Base-by-base conservation (phyloP, 2,888 invertebrate genomes). In the Danaus chrysippus region DNA sequence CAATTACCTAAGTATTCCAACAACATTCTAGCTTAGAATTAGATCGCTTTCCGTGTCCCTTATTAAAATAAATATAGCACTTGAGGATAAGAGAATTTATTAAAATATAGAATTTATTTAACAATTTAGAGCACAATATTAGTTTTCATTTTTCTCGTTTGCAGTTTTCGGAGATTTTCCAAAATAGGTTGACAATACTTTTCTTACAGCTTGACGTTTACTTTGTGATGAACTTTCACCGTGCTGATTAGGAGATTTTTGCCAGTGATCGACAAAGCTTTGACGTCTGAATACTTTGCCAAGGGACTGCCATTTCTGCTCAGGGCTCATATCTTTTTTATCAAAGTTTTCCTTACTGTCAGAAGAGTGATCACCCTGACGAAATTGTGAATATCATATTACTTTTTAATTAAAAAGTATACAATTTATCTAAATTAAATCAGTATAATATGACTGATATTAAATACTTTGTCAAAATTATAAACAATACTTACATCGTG, bases 231-330 rank as follows among this genome's bases (percentile, higher is more conserved):
- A 82, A 68, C 76, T 72, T 71, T 87, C 88, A 58, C 82, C 88
- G 69, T 79, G 81, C 63, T 78, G 77, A 67, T 70, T 81, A 41
- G 82, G 57, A 6, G 82, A 71, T 70, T 84, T 88, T 63, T 75
- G 83, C 81, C 83, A 84, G 58, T 83, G 78, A 64, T 90, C 89
- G 19, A 73, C 79, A 68, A 86, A 83, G 72, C 85, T 88, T 79
- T 89, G 88, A 58, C 91, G 89, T 67, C 85, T 79, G 69, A 91
- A 91, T 56, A 90, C 82, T 80, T 91, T 91, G 0, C 91, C 91
- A 67, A 91, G 71, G 42, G 90, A 90, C 71, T 91, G 91, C 90
- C 91, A 91, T 73, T 90, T 91, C 70, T 87, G 90, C 66, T 91
- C 90, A 55, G 83, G 81, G 64, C 73, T 79, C 59, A 88, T 73